A percentile compares a stretch with the other conserved stretches of the same genome.
Conservation (phyloP, 2,888 invertebrate genomes). For the Pristionchus entomophagus region DNA sequence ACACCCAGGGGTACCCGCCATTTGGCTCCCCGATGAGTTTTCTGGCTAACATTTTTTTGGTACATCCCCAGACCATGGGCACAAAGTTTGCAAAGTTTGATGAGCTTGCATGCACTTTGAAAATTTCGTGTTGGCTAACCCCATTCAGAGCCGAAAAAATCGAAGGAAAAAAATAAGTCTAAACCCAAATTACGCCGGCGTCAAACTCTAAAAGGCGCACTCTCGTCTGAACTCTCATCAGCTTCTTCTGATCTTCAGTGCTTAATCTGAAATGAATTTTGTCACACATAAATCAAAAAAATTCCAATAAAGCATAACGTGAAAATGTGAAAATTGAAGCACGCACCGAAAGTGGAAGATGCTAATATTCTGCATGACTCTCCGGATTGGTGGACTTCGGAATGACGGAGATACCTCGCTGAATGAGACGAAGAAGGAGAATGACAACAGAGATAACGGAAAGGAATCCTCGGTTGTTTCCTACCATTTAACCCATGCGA, state of each 20-base stretch:
- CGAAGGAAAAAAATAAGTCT: too few relatives aligned
- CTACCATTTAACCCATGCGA: too few relatives aligned
- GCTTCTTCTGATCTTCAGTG: constrained; percentile 59
- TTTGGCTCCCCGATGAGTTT: too few relatives aligned
- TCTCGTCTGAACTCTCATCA: constrained; percentile 54
- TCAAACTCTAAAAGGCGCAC: constrained; percentile 59
- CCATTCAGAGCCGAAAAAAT: too few relatives aligned
- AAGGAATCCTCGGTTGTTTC: too few relatives aligned
- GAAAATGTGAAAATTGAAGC: neutral
- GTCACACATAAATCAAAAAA: neutral
- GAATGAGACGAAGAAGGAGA: constrained; percentile 63
- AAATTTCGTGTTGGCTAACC: too few relatives aligned
- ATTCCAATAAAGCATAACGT: neutral
- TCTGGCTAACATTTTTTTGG: too few relatives aligned
- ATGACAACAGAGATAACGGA: constrained; percentile 48
- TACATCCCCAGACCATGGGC: too few relatives aligned
- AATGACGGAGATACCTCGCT: constrained; percentile 63
- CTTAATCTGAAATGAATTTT: constrained; percentile 49
- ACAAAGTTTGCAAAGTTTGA: too few relatives aligned
- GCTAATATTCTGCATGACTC: constrained; percentile 65
- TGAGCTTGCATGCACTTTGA: too few relatives aligned
- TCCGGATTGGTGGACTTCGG: constrained; percentile 63
- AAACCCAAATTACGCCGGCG: too few relatives aligned
- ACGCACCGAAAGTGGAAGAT: constrained; percentile 62
- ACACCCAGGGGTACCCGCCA: too few relatives aligned